Evolutionary conservation across 2,113 vertebrate genomes (phyloP).

Genomic region (Calidris pugnax): DNA sequence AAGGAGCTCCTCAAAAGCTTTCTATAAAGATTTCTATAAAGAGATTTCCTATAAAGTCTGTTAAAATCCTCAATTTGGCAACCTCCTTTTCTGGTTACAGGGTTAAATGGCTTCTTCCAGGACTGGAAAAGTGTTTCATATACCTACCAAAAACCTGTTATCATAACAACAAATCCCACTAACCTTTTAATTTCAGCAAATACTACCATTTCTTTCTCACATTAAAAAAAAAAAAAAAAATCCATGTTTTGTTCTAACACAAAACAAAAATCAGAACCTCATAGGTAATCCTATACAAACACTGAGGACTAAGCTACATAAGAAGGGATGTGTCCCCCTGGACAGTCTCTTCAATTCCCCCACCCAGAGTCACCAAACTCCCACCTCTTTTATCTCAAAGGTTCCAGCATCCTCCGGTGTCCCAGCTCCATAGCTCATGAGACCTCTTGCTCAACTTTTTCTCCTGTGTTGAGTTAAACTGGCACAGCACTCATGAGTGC

Average conservation of each 20-base stretch:
- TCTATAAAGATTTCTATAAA: background rate
- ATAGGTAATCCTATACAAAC: background rate
- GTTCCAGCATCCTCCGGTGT: background rate
- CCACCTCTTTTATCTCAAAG: background rate
- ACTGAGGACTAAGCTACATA: background rate
- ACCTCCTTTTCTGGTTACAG: background rate
- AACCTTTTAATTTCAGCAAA: background rate
- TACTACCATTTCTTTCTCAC: background rate
- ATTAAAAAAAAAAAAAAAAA: background rate
- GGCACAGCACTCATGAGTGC: background rate
- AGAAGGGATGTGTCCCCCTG: background rate
- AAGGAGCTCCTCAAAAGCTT: background rate
- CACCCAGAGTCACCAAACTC: background rate
- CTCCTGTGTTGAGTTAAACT: background rate
- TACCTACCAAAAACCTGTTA: background rate
- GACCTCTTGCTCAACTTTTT: background rate
- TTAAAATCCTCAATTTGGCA: background rate
- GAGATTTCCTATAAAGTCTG: background rate
- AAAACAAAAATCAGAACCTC: background rate
- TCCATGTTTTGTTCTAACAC: background rate
- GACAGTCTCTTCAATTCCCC: background rate
- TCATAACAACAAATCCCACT: background rate
- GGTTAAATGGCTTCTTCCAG: background rate
- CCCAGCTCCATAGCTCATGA: background rate
- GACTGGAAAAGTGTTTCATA: background rate